Evolutionary conservation across 1,140 invertebrate genomes (phyloP).

Genomic region (Penaeus japonicus): DNA sequence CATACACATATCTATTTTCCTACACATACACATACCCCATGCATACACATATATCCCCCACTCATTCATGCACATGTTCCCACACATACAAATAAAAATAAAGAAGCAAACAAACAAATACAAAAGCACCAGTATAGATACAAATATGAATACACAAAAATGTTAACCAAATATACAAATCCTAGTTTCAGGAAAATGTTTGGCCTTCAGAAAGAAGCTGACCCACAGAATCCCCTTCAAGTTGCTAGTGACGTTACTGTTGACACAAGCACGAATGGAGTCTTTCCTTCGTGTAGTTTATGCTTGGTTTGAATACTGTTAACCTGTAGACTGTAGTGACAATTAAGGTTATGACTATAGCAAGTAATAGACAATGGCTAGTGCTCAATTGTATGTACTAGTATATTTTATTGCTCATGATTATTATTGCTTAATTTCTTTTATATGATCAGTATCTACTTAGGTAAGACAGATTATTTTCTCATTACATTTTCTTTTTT

Average conservation of each 20-base stretch:
- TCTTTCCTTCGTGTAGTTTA: slow-evolving; percentile 8
- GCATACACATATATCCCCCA: not conserved
- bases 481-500: no score
- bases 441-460: no score
- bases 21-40: not conserved
- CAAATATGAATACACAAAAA: not conserved
- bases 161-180: not conserved
- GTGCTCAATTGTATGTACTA: not conserved
- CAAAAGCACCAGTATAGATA: not conserved
- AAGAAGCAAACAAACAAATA: no score
- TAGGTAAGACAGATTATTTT: no score
- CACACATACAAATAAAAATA: not conserved
- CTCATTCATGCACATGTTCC: not conserved
- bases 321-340: slow-evolving; percentile 6
- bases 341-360: not conserved
- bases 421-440: no score
- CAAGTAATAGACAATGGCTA: not conserved
- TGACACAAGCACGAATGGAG: not conserved
- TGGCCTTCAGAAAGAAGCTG: not conserved
- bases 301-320: slow-evolving; percentile 30
- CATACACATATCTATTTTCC: not conserved
- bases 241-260: not conserved
- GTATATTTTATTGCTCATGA: no score
- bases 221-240: no score
- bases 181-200: not conserved